Base-by-base conservation (phyloP, 2,113 vertebrate species). In the Eonycteris spelaea region DNA sequence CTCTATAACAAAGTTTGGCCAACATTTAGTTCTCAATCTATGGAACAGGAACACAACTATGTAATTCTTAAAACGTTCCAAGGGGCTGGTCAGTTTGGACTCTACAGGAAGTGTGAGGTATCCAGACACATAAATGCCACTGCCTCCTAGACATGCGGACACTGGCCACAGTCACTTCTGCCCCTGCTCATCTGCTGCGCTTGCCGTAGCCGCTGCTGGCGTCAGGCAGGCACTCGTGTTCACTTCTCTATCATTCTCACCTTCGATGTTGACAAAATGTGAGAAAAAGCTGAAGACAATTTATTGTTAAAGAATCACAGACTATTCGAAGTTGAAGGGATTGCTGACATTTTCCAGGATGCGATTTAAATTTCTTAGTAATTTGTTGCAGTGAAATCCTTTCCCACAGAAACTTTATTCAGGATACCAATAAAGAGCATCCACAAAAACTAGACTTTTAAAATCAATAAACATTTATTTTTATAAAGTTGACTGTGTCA, bases 361-460 rank as follows among this genome's bases (percentile, higher is more conserved):
- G 26, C 45, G 40, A n/a, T 85, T 82, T 26, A 12, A 26, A 6
- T 33, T 78, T 90, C 51, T 53, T 48, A 85, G 61, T 83, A 67
- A 95, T 74, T 22, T 61, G 24, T 26, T 61, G 33, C 38, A 40
- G 7, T 68, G 24, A 94, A 94, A 73, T 85, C 16, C 30, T 33
- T 91, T 77, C 24, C 15, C 83, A 30, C 11, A 55, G 45, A 83
- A 92, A 71, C 53, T 82, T 57, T 91, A 70, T 70, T 70, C 19
- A 92, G n/a, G 11, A 80, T 86, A 40, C 11, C 22, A 87, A 90
- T 28, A 74, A n/a, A 93, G 2, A 84, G 35, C 21, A 77, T 57
- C 30, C 35, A 77, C 6, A 95, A 65, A 74, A 95, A 59, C 7
- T 38, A 80, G n/a, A 55, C 28, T 85, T 91, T 94, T 57, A 1